phyloP scores from a whole-genome alignment of 2,888 invertebrate genomes.

The Phalera bucephala region DNA sequence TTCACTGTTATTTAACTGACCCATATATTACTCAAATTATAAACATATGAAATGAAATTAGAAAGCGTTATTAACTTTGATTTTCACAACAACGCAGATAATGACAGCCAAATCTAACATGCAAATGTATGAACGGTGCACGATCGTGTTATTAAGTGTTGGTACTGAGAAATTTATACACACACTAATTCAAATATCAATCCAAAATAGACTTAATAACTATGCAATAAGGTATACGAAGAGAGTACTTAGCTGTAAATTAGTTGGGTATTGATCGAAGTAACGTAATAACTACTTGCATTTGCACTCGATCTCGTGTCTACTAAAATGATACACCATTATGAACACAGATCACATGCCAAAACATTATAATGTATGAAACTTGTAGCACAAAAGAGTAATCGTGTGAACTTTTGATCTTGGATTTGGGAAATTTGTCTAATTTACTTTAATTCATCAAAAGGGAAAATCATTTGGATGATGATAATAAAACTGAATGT shows the following conservation, averaged over 20 bases:
- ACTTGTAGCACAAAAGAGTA: constrained; percentile 43
- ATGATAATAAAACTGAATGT: constrained; percentile 13
- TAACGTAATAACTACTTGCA: constrained; percentile 57
- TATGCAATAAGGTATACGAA: constrained; percentile 9
- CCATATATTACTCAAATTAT: constrained; percentile 23
- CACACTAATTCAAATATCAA: constrained; percentile 14
- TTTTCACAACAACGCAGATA: constrained; percentile 45
- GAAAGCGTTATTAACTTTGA: constrained; percentile 54
- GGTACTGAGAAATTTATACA: constrained; percentile 28
- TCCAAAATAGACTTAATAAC: constrained; percentile 23
- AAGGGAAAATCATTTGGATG: constrained; percentile 17
- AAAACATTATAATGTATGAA: constrained; percentile 44
- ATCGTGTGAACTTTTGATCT: constrained; percentile 57
- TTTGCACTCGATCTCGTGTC: constrained; percentile 55
- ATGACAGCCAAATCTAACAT: constrained; percentile 55
- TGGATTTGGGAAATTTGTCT: constrained; percentile 32
- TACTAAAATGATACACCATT: constrained; percentile 56
- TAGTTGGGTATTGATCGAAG: constrained; percentile 13
- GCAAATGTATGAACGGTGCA: constrained; percentile 55
- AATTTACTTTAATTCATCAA: constrained; percentile 20
- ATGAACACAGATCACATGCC: constrained; percentile 56
- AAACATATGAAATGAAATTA: constrained; percentile 39
- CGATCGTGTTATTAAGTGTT: constrained; percentile 49
- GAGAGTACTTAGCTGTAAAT: not conserved
- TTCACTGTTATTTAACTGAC: constrained; percentile 5